Percentiles rank a stretch among this genome's conserved stretches.
phyloP scores from a whole-genome alignment of 2,888 invertebrate genomes.

The Shargacucullia verbasci region DNA sequence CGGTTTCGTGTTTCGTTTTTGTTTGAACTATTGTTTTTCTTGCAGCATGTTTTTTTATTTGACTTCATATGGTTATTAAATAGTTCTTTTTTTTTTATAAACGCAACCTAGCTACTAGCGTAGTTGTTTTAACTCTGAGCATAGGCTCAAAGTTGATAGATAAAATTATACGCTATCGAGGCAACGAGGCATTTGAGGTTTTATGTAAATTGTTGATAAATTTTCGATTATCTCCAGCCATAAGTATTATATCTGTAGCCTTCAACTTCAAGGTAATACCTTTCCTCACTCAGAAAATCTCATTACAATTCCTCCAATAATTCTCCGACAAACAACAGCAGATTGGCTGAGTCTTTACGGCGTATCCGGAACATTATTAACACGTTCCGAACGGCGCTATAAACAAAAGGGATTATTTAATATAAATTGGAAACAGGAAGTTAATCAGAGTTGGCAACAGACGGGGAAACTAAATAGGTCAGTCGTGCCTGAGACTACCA shows the following conservation, averaged over 20 bases:
- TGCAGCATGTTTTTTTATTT: slow-evolving; percentile 23
- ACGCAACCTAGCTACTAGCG: no score
- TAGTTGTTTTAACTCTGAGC: no score
- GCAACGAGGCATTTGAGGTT: no score
- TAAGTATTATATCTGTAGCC: no score
- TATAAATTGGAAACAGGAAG: slow-evolving; percentile 85
- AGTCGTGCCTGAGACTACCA: slow-evolving; percentile 57
- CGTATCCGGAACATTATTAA: slow-evolving; percentile 53
- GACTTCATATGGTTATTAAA: slow-evolving; percentile 6
- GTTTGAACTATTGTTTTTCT: slow-evolving; percentile 32
- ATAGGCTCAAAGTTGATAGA: no score
- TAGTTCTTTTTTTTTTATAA: background rate
- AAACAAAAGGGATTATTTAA: slow-evolving; percentile 78
- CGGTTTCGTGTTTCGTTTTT: slow-evolving; percentile 34
- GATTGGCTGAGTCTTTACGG: slow-evolving; percentile 42
- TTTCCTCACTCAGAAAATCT: slow-evolving; percentile 21
- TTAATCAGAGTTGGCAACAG: slow-evolving; percentile 81
- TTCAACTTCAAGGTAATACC: no score
- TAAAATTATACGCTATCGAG: no score
- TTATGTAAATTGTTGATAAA: no score
- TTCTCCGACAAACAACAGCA: slow-evolving; percentile 35
- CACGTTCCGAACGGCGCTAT: slow-evolving; percentile 59
- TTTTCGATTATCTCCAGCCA: no score
- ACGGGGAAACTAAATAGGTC: slow-evolving; percentile 75
- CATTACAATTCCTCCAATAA: slow-evolving; percentile 40